A percentile compares a stretch with the other conserved stretches of the same genome.
phyloP scores from a whole-genome alignment of 2,888 invertebrate genomes.

The Apoda limacodes region DNA sequence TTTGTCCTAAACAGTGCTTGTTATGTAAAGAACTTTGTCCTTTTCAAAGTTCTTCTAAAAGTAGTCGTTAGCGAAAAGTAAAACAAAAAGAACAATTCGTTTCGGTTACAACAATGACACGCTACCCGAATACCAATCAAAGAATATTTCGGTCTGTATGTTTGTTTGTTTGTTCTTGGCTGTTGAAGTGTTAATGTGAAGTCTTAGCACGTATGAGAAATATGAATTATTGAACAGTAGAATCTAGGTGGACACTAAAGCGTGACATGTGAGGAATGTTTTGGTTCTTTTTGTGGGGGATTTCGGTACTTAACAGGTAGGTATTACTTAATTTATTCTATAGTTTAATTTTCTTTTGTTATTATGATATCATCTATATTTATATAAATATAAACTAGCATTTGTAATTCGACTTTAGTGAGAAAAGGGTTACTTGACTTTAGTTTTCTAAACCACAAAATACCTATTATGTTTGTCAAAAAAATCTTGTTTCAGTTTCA shows the following conservation, averaged over 20 bases:
- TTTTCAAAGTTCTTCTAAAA: slow-evolving; percentile 4
- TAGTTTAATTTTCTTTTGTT: too few relatives aligned
- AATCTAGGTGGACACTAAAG: slow-evolving; percentile 24
- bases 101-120: slow-evolving; percentile 9
- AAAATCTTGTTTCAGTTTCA: too few relatives aligned
- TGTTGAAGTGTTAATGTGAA: slow-evolving; percentile 50
- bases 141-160: slow-evolving; percentile 1
- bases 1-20: too few relatives aligned
- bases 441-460: too few relatives aligned
- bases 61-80: slow-evolving; percentile 24
- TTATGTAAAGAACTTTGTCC: too few relatives aligned
- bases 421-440: too few relatives aligned
- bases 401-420: too few relatives aligned
- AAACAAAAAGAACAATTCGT: slow-evolving; percentile 25
- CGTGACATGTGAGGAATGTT: slow-evolving; percentile 22
- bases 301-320: too few relatives aligned
- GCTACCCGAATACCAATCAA: slow-evolving; percentile 27
- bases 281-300: background rate
- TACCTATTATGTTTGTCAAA: too few relatives aligned
- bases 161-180: slow-evolving; percentile 35
- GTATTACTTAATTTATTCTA: too few relatives aligned
- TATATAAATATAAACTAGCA: too few relatives aligned
- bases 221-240: slow-evolving; percentile 58
- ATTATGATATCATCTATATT: too few relatives aligned
- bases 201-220: slow-evolving; percentile 47